Base-by-base conservation (phyloP, 2,888 invertebrate species). In the Lutraria lutraria region DNA sequence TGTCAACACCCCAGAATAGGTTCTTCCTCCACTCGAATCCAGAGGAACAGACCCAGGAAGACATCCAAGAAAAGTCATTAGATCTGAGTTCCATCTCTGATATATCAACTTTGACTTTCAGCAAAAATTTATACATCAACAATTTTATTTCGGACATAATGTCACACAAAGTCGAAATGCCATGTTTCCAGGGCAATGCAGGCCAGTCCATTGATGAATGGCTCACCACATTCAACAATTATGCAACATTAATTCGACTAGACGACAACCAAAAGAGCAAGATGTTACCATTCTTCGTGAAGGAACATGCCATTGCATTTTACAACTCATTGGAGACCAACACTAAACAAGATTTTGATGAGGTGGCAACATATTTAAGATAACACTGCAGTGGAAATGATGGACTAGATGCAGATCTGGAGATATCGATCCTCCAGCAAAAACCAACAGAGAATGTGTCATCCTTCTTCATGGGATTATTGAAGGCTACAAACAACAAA, bases 301-400 rank as follows among this genome's bases (percentile, higher is more conserved):
- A 12, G 8, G 85, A 81, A 29, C 88, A 88, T 81, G 88, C 88
- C 4, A 63, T 63, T n/a, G 60, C 80, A 3, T 88, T 81, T 81
- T 88, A 88, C 52, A 16, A 56, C 8, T 85, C 88, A 16, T 54
- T 88, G 10, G 10, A 34, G 29, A 19, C 12, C 0, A 53, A 29
- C 0, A 63, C 29, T 6, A 81, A 68, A 31, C 34, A 53, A 0
- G 34, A 88, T n/a, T 85, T 54, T 53, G 56, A 16, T 3, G 29
- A 54, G 0, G 2, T 85, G 15, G 31, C 6, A 0, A n/a, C 29
- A 13, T 15, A 15, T 3, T 31, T 86, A 3, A 86, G 2, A 10
- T 4, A 54, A 15, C 13, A 68, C 3, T 89, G 86, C 52, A 76
- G 80, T 83, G 86, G 83, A 19, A 54, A 19, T 83, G 86, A 89